Base-by-base conservation (phyloP, 2,113 vertebrate genomes). In the Eulemur rufifrons region DNA sequence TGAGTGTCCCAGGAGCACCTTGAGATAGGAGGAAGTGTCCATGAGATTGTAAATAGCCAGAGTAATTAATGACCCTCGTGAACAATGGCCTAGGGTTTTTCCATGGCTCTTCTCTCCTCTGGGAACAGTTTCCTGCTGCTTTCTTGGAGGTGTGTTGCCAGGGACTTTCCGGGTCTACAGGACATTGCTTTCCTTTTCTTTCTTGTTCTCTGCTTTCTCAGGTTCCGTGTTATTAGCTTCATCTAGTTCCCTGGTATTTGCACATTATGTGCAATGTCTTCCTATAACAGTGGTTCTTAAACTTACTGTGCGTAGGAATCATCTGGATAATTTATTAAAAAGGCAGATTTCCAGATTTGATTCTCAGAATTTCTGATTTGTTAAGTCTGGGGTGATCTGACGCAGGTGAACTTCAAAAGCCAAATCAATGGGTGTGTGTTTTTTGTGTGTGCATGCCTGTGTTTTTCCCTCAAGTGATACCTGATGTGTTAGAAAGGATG, bases 51-150 rank as follows among this genome's bases (percentile, higher is more conserved):
- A 91, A 94, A 69, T 34, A 47, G 63, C 83, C 45, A 20, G 59
- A 83, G 32, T 96, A 95, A 97, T 94, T 71, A 97, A 93, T 89
- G 83, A 86, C 93, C 45, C 15, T 18, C 68, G 39, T 42, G 50
- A 95, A 95, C 96, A 97, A 94, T 94, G 91, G 89, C 92, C 68
- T 86, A 34, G 98, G 97, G 97, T 97, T 97, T 97, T 97, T 96
- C 95, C 97, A 96, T 81, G 63, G 88, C 64, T 80, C 80, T 68
- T 91, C 68, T 94, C 80, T 97, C 78, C 95, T 95, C 87, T 84
- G 92, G 92, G 84, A 97, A 91, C 80, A 64, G 82, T 84, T 96
- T 98, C 95, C 97, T 96, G 91, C 95, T 94, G 88, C 83, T 91
- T 95, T 96, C 97, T 98, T 97, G 89, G 81, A 63, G 81, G 96